Percentiles rank a stretch among this genome's conserved stretches.
Evolutionary conservation across 2,888 invertebrate species (phyloP).

Genomic region (Lithophane ornitopus): DNA sequence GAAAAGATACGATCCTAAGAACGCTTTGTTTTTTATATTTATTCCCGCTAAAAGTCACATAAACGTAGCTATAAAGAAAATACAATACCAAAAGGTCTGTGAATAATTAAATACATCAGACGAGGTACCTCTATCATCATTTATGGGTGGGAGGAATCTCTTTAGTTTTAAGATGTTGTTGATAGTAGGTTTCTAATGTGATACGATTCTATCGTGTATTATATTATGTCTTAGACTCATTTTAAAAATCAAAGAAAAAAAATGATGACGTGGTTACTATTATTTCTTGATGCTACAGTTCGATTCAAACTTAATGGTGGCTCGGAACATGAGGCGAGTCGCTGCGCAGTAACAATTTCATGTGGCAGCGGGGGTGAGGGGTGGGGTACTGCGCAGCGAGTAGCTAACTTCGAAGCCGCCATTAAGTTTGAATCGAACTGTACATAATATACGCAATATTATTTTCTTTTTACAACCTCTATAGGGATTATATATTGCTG

Average conservation of each 20-base stretch:
- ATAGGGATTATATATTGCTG: background rate
- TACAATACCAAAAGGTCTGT: background rate
- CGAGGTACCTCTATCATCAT: background rate
- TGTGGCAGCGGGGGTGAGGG: too few species aligned
- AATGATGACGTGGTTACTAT: too few species aligned
- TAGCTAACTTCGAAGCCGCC: too few species aligned
- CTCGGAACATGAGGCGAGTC: too few species aligned
- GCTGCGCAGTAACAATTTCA: too few species aligned
- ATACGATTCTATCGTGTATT: background rate
- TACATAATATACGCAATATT: background rate
- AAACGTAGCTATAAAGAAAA: background rate
- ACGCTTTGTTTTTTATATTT: background rate
- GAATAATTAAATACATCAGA: conserved; percentile 17
- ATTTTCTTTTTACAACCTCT: background rate
- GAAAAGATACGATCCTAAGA: background rate
- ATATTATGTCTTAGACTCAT: background rate
- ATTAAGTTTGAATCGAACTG: too few species aligned
- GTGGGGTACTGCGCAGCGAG: too few species aligned
- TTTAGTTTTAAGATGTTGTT: background rate
- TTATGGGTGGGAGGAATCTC: background rate
- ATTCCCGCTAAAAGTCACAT: background rate
- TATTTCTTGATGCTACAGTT: background rate
- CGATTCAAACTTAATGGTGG: too few species aligned
- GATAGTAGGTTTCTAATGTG: background rate
- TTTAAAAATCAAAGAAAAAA: background rate